phyloP scores from a whole-genome alignment of 2,797 vertebrate genomes.

The Lerista edwardsae region DNA sequence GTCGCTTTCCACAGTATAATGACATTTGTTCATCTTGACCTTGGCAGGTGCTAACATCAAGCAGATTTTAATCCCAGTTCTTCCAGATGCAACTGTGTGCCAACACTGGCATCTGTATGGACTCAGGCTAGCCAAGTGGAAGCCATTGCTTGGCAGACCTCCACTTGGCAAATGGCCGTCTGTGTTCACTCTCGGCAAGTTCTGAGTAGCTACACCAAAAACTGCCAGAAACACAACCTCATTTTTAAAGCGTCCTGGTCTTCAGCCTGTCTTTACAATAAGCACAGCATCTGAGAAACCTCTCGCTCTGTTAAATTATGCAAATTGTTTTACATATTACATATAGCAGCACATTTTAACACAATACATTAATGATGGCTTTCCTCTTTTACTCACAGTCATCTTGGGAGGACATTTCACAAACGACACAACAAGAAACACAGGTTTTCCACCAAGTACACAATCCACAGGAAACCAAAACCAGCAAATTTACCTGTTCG shows the following conservation, averaged over 20 bases:
- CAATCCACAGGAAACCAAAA: background rate
- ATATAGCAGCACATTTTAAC: slow-evolving; percentile 22
- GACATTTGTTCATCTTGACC: too few relatives aligned
- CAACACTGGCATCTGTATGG: background rate
- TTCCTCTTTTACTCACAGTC: slow-evolving; percentile 38
- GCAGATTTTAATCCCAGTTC: background rate
- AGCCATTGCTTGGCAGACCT: background rate
- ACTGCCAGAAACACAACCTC: background rate
- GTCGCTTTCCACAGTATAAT: too few relatives aligned
- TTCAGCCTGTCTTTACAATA: background rate
- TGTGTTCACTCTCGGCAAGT: background rate
- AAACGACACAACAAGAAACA: background rate
- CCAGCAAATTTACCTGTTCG: background rate
- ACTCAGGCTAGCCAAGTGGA: too few relatives aligned
- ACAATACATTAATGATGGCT: slow-evolving; percentile 41
- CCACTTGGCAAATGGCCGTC: background rate
- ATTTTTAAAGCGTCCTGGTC: background rate
- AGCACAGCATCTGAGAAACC: background rate
- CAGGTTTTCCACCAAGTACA: background rate
- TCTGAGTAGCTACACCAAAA: slow-evolving; percentile 21
- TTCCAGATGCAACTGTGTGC: background rate
- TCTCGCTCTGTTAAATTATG: slow-evolving; percentile 39
- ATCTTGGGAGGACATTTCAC: background rate
- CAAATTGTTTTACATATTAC: slow-evolving; percentile 44
- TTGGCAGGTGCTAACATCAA: background rate